These are phyloP conservation scores for Lineus longissimus DNA, from an alignment of 1,140 invertebrate species.

Conservation along the genomic window DNA sequence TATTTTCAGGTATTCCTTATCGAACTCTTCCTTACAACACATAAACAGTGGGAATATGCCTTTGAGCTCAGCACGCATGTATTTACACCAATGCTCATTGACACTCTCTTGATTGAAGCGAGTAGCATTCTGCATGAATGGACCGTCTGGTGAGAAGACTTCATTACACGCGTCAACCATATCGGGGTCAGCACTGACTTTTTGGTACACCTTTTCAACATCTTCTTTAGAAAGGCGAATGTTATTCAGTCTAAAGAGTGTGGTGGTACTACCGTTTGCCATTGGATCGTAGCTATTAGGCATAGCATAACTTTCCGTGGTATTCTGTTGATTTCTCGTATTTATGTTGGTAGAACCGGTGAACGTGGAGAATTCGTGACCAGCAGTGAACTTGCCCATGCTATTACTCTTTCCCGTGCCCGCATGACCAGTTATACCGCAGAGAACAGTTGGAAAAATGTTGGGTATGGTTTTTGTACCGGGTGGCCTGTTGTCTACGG, in stretches of 20 bases:
- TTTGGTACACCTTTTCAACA: neutral
- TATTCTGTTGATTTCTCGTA: slow-evolving; percentile 6
- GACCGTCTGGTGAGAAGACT: neutral
- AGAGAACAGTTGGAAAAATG: neutral
- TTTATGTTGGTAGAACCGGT: neutral
- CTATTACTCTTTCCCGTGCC: slow-evolving; percentile 5
- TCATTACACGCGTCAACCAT: slow-evolving; percentile 5
- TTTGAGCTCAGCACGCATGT: neutral
- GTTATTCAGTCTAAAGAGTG: neutral
- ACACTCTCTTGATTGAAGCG: slow-evolving; percentile 1
- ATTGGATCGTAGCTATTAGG: slow-evolving; percentile 4
- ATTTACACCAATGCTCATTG: neutral
- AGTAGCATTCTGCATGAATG: neutral
- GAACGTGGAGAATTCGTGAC: neutral
- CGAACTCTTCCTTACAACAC: slow-evolving; percentile 5
- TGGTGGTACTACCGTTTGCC: neutral
- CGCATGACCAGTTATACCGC: neutral
- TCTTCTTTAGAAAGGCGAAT: neutral
- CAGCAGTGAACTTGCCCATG: slow-evolving; percentile 5
- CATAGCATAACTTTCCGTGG: slow-evolving; percentile 3
- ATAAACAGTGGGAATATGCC: slow-evolving; percentile 2
- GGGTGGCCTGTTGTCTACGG: neutral
- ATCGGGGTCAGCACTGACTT: neutral
- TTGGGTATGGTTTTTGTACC: slow-evolving; percentile 5
- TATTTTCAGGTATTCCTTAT: slow-evolving; percentile 1